Base-by-base conservation (phyloP, 1,140 invertebrate species). In the Pseudoatta argentina region DNA sequence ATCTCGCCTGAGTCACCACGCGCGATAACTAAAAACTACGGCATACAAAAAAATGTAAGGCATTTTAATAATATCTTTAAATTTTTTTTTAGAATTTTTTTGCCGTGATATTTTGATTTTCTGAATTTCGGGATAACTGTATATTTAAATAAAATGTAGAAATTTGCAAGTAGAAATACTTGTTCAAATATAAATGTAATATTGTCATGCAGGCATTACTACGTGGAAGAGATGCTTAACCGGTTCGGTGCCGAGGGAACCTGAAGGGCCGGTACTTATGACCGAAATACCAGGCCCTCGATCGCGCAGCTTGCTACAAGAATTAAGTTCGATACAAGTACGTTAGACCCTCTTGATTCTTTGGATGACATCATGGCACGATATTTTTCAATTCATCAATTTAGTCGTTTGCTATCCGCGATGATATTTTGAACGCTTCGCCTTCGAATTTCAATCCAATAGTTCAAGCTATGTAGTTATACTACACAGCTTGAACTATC, bases 281-380 rank as follows among this genome's bases (percentile, higher is more conserved):
- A 97, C 97, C 1, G 92, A 95, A 48, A 94, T 97, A 85, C 97
- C 97, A 5, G 97, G 97, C n/a, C 97, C 97, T 16, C 95, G 95
- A 85, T 97, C 96, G 0, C 94, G 95, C 77, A 92, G 95, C 87
- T 94, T 97, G 12, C 92, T 96, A 0, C 91, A 95, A 21, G 95
- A 97, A 91, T 94, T 98, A 10, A 95, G 95, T 79, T 91, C 93
- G 71, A 94, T 96, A 34, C 96, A 96, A 92, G 96, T 96, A 92
- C 66, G 87, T 75, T 59, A 12, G 12, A 55, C 6, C 21, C 27
- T 67, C 16, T 61, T 3, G 4, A 51, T 24, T 69, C 57, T 63
- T 44, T n/a, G 64, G n/a, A 10, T 67, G 10, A 57, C 18, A 30
- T 55, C 21, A 48, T 16, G 39, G 30, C 61, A 53, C 12, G 39